Percentiles rank a stretch among this genome's conserved stretches.
These are phyloP conservation scores for Brachionus asplanchnoidis DNA, from an alignment of 1,140 invertebrate genomes.

Conservation along the genomic window DNA sequence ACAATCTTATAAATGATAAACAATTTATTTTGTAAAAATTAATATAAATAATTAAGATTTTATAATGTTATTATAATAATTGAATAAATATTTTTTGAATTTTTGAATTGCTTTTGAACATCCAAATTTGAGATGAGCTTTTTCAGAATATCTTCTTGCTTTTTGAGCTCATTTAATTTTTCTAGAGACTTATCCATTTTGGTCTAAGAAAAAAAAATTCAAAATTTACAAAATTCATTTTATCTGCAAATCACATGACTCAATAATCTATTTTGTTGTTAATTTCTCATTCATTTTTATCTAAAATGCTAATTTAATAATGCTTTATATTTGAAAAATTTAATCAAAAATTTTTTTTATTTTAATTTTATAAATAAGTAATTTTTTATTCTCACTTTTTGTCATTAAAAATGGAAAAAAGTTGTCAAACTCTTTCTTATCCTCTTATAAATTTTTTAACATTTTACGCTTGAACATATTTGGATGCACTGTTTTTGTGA, in stretches of 20 bases:
- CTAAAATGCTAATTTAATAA: background rate
- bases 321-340: background rate
- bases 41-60: no score
- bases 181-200: slow-evolving; percentile 16
- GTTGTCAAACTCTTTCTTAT: background rate
- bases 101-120: no score
- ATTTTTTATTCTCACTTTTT: background rate
- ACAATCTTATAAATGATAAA: no score
- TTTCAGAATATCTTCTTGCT: background rate
- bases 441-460: slow-evolving; percentile 46
- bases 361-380: background rate
- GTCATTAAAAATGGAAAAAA: background rate
- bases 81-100: no score
- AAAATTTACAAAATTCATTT: background rate
- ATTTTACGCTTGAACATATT: slow-evolving; percentile 23
- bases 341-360: background rate
- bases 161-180: slow-evolving; percentile 16
- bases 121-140: slow-evolving; percentile 26
- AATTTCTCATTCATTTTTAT: background rate
- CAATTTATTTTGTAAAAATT: no score
- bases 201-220: background rate
- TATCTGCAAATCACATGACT: background rate
- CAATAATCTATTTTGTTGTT: background rate
- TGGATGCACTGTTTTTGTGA: slow-evolving; percentile 31
- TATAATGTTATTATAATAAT: no score